phyloP scores from a whole-genome alignment of 2,797 vertebrate genomes.

The Phoxinus dragarum region DNA sequence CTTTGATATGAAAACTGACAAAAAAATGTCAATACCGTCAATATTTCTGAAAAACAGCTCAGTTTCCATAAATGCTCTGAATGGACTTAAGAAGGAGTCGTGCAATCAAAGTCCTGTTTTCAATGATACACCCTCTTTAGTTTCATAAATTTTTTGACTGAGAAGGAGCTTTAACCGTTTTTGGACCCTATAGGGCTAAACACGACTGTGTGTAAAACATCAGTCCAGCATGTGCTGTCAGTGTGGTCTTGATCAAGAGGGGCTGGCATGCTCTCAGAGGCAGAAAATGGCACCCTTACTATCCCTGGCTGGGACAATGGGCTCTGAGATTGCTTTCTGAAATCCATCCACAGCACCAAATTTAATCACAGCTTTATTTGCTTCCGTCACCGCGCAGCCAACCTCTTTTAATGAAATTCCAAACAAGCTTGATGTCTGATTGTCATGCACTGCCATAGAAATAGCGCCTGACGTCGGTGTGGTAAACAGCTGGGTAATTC shows the following conservation, averaged over 20 bases:
- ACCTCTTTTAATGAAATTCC: conserved; percentile 53
- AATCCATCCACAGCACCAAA: conserved; percentile 44
- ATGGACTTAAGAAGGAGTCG: neutral
- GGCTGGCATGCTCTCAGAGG: conserved; percentile 11
- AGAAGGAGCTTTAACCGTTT: neutral
- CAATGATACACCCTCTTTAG: neutral
- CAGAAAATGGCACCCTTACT: conserved; percentile 17
- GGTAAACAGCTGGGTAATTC: conserved; percentile 53
- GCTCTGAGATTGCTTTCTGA: conserved; percentile 24
- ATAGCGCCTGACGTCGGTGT: conserved; percentile 5
- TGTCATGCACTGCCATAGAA: conserved; percentile 34
- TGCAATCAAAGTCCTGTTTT: neutral
- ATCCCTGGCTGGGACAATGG: conserved; percentile 21
- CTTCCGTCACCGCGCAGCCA: conserved; percentile 50
- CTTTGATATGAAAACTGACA: neutral
- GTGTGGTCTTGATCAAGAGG: conserved; percentile 29
- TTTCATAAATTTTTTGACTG: neutral
- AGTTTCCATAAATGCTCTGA: neutral
- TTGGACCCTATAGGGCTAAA: conserved; percentile 2
- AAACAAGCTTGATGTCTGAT: conserved; percentile 45
- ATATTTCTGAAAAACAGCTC: neutral
- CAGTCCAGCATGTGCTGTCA: conserved; percentile 10
- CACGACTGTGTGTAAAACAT: conserved; percentile 19
- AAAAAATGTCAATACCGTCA: neutral
- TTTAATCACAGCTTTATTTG: conserved; percentile 52